Conservation (phyloP, 2,888 invertebrate species). For the Ceriagrion tenellum region DNA sequence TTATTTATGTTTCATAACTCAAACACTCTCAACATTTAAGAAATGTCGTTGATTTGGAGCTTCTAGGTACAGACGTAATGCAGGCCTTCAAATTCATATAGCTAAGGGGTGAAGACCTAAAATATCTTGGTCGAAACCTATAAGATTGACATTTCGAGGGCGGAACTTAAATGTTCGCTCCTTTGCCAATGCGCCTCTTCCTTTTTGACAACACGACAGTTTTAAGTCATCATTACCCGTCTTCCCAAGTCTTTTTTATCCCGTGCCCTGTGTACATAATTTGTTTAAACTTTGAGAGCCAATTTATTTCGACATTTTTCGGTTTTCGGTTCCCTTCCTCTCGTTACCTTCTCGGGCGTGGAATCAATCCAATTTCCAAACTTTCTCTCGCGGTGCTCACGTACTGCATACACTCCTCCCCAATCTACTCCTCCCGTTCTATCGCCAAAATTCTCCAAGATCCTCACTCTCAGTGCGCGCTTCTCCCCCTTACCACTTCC, state of each 20-base stretch:
- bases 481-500: too few species aligned
- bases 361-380: constrained; percentile 62
- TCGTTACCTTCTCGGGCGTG: not conserved
- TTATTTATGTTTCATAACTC: not conserved
- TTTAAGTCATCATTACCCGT: not conserved
- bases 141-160: too few species aligned
- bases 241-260: not conserved
- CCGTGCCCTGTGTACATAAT: not conserved
- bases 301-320: not conserved
- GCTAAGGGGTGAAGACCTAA: not conserved
- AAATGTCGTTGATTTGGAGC: not conserved
- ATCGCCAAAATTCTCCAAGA: too few species aligned
- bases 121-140: not conserved
- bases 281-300: constrained; percentile 37
- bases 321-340: not conserved
- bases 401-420: not conserved
- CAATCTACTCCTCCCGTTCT: not conserved
- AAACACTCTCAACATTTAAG: not conserved
- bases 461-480: too few species aligned
- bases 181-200: not conserved
- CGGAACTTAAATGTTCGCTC: too few species aligned
- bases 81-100: not conserved
- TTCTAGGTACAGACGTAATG: not conserved
- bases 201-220: not conserved
- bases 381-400: constrained; percentile 34